These are phyloP conservation scores for Anastrepha ludens DNA, from an alignment of 1,140 invertebrate genomes.

Conservation along the genomic window DNA sequence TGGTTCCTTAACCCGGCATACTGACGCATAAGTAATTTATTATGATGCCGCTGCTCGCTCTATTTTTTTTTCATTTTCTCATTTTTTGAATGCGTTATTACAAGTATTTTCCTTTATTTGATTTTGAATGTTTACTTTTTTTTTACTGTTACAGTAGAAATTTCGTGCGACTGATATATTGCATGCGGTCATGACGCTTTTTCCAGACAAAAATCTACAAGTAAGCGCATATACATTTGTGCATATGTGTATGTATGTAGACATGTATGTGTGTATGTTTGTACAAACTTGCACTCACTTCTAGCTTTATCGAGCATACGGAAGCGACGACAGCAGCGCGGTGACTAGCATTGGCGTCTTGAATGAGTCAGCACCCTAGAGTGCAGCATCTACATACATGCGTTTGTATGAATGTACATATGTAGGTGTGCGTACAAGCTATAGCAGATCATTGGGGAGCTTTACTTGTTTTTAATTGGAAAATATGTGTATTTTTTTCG, in stretches of 20 bases:
- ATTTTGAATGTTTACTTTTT: neutral
- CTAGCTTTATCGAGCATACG: neutral
- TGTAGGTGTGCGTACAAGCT: neutral
- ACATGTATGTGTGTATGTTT: neutral
- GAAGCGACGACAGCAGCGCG: neutral
- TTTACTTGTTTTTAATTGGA: neutral
- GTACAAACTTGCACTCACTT: no score
- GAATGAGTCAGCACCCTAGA: neutral
- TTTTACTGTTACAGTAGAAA: neutral
- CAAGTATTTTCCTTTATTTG: neutral
- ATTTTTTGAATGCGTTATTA: neutral
- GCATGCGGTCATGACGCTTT: neutral
- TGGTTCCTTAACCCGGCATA: constrained; percentile 20
- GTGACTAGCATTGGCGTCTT: neutral
- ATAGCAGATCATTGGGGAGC: constrained; percentile 7
- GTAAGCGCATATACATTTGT: neutral
- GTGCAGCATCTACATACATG: neutral
- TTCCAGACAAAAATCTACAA: neutral
- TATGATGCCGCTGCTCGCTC: neutral
- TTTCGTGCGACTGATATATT: neutral
- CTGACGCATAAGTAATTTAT: constrained; percentile 32
- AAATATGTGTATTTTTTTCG: neutral
- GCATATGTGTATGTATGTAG: neutral
- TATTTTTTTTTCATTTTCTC: neutral
- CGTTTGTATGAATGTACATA: no score